Conservation (phyloP, 2,113 vertebrate genomes). For the Bothrops jararaca region DNA sequence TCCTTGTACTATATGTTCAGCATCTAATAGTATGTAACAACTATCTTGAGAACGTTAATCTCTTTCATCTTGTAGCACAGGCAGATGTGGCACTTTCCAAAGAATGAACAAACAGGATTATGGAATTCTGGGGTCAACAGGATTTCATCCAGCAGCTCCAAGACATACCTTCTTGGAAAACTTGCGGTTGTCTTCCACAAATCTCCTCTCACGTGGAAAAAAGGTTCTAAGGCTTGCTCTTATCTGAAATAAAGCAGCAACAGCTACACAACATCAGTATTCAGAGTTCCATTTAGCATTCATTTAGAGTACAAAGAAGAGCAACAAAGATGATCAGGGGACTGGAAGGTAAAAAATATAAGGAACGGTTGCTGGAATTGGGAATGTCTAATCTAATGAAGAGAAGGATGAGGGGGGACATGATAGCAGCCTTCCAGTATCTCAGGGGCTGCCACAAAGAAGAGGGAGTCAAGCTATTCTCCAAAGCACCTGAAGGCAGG, state of each 20-base stretch:
- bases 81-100: background rate
- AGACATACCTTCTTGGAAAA: slow-evolving; percentile 92
- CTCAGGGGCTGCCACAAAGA: too few species aligned
- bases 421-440: too few species aligned
- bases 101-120: background rate
- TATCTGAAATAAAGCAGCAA: slow-evolving; percentile 69
- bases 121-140: background rate
- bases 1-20: background rate
- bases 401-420: too few species aligned
- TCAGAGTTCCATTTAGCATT: background rate
- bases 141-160: background rate
- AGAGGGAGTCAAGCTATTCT: too few species aligned
- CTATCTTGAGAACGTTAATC: background rate
- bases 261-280: background rate
- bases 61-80: background rate
- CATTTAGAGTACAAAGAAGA: too few species aligned
- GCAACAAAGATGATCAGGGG: too few species aligned
- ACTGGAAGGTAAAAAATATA: too few species aligned
- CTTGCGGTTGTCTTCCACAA: slow-evolving; percentile 83
- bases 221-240: slow-evolving; percentile 88
- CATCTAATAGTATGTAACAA: background rate
- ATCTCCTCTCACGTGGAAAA: slow-evolving; percentile 81
- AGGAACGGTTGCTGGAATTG: too few species aligned
- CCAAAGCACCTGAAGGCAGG: too few species aligned
- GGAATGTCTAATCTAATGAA: too few species aligned